These are phyloP conservation scores for Crocuta crocuta DNA, from an alignment of 2,113 vertebrate genomes.

Conservation along the genomic window DNA sequence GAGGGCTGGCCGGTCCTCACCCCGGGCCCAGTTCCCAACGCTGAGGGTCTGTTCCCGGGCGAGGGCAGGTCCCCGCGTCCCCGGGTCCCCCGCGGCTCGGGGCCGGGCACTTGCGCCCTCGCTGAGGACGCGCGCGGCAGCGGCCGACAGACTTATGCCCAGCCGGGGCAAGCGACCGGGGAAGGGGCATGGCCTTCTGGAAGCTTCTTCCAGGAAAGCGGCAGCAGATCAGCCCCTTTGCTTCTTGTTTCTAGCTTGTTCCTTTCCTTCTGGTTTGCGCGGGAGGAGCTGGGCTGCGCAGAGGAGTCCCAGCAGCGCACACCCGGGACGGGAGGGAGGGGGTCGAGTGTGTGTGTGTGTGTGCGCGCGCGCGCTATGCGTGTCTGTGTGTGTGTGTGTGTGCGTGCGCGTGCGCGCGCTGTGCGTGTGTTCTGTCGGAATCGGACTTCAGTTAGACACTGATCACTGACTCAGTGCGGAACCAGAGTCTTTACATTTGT, in stretches of 20 bases:
- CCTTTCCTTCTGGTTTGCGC: background rate
- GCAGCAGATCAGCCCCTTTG: background rate
- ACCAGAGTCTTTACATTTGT: background rate
- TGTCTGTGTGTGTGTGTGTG: no score
- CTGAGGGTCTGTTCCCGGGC: rapidly evolving
- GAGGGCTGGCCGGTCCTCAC: background rate
- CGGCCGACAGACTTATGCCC: rapidly evolving
- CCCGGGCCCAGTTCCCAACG: no score
- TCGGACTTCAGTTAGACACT: background rate
- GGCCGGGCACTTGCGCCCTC: background rate
- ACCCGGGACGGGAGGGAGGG: no score
- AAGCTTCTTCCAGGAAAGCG: background rate
- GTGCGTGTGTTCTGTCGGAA: background rate
- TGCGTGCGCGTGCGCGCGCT: no score
- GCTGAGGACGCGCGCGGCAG: rapidly evolving
- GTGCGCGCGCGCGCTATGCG: no score
- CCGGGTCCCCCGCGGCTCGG: rapidly evolving
- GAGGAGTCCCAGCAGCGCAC: background rate
- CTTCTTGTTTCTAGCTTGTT: background rate
- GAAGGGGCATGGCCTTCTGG: rapidly evolving
- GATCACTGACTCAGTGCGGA: background rate
- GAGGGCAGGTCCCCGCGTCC: no score
- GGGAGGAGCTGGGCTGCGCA: background rate
- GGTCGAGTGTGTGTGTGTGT: background rate
- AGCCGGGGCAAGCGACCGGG: rapidly evolving